phyloP scores from a whole-genome alignment of 2,797 vertebrate species.

The Gallinago nigripennis region DNA sequence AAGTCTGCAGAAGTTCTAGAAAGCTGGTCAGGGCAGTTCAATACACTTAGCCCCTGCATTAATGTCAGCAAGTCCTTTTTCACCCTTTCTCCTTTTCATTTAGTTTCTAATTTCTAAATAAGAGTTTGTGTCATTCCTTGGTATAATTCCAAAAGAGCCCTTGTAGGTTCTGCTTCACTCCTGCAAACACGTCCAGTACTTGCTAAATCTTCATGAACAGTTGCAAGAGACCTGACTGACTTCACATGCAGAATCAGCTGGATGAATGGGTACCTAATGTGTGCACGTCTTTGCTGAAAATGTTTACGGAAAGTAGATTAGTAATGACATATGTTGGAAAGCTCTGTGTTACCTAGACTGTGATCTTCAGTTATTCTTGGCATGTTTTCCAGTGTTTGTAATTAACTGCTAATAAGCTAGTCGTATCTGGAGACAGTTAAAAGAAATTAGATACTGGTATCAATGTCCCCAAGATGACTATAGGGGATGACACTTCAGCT shows the following conservation, averaged over 20 bases:
- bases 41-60: background rate
- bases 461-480: background rate
- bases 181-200: background rate
- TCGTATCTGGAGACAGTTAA: background rate
- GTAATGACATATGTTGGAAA: background rate
- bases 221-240: background rate
- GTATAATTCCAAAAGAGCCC: background rate
- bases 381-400: background rate
- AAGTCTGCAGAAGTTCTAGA: background rate
- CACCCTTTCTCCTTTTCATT: background rate
- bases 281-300: background rate
- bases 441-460: background rate
- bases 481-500: background rate
- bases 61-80: background rate
- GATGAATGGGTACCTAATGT: background rate
- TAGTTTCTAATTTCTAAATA: background rate
- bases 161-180: background rate
- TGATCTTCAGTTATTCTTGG: background rate
- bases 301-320: background rate
- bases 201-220: background rate
- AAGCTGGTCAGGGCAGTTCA: background rate
- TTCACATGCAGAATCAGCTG: background rate
- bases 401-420: background rate
- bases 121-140: background rate
- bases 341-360: background rate